A percentile compares a stretch with the other conserved stretches of the same genome.
phyloP scores from a whole-genome alignment of 92 coral and sea anemone species.

The Parazoanthus darwini region DNA sequence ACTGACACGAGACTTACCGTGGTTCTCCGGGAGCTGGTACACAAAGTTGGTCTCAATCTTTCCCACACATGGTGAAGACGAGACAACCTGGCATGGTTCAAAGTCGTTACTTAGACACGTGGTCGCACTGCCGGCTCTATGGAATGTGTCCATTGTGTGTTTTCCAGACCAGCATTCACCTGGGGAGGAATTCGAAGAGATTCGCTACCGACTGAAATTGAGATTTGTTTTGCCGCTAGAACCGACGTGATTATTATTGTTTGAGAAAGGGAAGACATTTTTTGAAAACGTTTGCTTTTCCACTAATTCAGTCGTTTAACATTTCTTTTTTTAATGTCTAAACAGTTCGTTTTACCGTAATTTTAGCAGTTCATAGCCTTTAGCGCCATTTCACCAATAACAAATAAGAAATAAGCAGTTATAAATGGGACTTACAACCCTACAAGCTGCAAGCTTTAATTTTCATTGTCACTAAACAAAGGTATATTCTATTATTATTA shows the following conservation, averaged over 20 bases:
- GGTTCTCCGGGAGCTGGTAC: constrained; percentile 6
- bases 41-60: constrained; percentile 31
- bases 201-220: background rate
- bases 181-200: background rate
- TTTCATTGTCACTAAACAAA: no score
- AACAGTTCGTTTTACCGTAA: no score
- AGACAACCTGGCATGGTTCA: constrained; percentile 1
- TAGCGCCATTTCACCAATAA: no score
- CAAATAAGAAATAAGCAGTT: no score
- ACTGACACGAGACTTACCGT: background rate
- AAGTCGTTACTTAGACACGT: constrained; percentile 24
- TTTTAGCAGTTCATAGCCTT: no score
- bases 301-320: no score
- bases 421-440: no score
- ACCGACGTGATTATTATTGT: background rate
- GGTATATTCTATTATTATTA: no score
- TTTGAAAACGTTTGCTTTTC: background rate
- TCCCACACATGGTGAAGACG: constrained; percentile 7
- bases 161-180: constrained; percentile 37
- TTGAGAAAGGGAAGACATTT: background rate
- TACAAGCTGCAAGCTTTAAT: no score
- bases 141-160: background rate
- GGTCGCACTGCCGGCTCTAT: constrained; percentile 25
- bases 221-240: no score
- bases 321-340: no score